Percentiles rank a stretch among this genome's conserved stretches.
phyloP scores from a whole-genome alignment of 2,797 vertebrate species.

The Orientallactaga sibirica region DNA sequence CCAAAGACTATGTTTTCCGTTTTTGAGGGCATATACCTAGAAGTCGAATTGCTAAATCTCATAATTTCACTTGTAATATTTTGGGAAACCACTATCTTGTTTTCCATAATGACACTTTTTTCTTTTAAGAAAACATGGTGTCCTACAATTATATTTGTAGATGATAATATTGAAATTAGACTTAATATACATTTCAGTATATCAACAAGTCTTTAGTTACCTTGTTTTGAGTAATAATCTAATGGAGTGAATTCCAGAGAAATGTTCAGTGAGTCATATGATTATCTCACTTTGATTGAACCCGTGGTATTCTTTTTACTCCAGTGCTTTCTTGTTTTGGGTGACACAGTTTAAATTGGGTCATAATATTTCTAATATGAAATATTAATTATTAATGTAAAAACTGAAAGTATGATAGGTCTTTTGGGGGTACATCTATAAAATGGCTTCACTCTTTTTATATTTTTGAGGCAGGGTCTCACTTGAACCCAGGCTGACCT shows the following conservation, averaged over 20 bases:
- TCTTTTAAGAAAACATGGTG: neutral
- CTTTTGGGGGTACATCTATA: neutral
- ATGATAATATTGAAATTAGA: neutral
- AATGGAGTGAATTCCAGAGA: neutral
- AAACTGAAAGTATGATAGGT: neutral
- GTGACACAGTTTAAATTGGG: neutral
- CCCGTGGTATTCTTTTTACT: neutral
- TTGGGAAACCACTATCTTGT: neutral
- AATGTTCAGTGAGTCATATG: neutral
- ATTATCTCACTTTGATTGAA: neutral
- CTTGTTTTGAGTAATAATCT: neutral
- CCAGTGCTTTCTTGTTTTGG: neutral
- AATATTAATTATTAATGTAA: constrained; percentile 40
- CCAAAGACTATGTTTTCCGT: neutral
- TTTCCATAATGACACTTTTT: neutral
- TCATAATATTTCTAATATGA: constrained; percentile 15
- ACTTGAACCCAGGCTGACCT: too few relatives aligned
- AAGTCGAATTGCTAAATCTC: neutral
- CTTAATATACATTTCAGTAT: neutral
- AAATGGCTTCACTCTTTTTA: neutral
- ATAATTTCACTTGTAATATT: constrained; percentile 16
- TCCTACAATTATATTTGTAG: neutral
- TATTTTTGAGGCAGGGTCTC: too few relatives aligned
- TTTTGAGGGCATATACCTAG: neutral
- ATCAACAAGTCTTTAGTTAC: neutral